Evolutionary conservation across 2,113 vertebrate species (phyloP).

Genomic region (Cryptomyrus ogoouensis): DNA sequence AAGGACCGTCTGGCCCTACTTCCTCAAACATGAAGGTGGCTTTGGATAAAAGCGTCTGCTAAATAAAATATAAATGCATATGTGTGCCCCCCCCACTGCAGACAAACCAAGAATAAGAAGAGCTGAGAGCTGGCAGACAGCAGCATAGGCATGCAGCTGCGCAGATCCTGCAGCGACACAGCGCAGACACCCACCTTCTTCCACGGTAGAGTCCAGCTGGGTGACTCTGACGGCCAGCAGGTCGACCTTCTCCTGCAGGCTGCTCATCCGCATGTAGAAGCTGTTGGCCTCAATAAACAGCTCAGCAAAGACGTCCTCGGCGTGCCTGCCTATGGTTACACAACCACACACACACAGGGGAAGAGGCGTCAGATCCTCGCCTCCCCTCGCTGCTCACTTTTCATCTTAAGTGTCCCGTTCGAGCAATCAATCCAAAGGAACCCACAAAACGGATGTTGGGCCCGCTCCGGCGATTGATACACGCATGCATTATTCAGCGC

Average conservation of each 20-base stretch:
- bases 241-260: constrained; percentile 78
- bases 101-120: background rate
- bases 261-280: constrained; percentile 77
- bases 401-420: background rate
- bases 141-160: background rate
- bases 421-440: background rate
- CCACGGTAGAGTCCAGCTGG: constrained; percentile 79
- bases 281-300: constrained; percentile 77
- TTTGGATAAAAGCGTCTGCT: background rate
- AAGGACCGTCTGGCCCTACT: background rate
- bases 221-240: constrained; percentile 80
- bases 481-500: background rate
- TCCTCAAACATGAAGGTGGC: background rate
- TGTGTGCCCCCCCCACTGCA: background rate
- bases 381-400: background rate
- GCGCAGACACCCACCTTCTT: constrained; percentile 66
- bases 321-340: constrained; percentile 63
- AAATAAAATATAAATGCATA: background rate
- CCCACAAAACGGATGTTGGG: background rate
- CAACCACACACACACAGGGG: background rate
- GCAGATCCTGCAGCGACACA: background rate
- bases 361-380: background rate
- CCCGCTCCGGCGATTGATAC: background rate
- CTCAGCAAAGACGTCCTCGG: constrained; percentile 77
- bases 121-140: background rate